Conservation (phyloP, 2,797 vertebrate species). For the Sebastes jordani region DNA sequence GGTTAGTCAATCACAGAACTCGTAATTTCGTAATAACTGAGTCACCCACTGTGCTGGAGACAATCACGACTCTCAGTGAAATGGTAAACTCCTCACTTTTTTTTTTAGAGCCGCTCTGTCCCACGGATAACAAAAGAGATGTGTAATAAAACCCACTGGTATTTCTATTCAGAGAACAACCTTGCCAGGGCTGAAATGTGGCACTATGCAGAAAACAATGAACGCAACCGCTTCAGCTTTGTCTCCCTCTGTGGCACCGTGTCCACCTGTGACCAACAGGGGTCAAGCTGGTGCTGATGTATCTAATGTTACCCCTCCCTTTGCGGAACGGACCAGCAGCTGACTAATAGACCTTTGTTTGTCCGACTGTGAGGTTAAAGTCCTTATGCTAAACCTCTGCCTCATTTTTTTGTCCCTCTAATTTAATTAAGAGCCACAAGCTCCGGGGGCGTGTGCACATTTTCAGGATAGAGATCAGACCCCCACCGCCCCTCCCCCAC, state of each 20-base stretch:
- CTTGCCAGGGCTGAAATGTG: slow-evolving; percentile 1
- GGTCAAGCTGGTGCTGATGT: slow-evolving; percentile 41
- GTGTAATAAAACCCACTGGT: slow-evolving; percentile 25
- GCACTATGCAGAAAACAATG: slow-evolving; percentile 35
- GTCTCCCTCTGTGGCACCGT: slow-evolving; percentile 4
- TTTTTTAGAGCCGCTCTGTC: slow-evolving; percentile 31
- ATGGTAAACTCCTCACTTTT: slow-evolving; percentile 21
- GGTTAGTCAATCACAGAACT: slow-evolving; percentile 62
- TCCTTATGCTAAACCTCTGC: slow-evolving; percentile 56
- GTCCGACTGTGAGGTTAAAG: slow-evolving; percentile 55
- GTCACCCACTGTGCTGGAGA: slow-evolving; percentile 38
- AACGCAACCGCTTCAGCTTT: slow-evolving; percentile 25
- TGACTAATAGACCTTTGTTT: slow-evolving; percentile 56
- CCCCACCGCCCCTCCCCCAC: neutral
- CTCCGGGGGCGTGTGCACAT: slow-evolving; percentile 46
- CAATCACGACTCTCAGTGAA: slow-evolving; percentile 21
- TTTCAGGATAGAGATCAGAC: slow-evolving; percentile 59
- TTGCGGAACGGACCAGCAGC: slow-evolving; percentile 35
- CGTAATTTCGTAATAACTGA: slow-evolving; percentile 54
- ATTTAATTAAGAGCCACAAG: slow-evolving; percentile 71
- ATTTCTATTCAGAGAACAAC: slow-evolving; percentile 26
- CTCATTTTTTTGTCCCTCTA: slow-evolving; percentile 40
- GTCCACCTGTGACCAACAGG: slow-evolving; percentile 45
- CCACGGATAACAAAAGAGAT: slow-evolving; percentile 27
- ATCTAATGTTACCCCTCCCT: slow-evolving; percentile 14